Evolutionary conservation across 2,888 invertebrate species (phyloP), one percentile per base, ranked within the genome.

Genomic region (Lissocephala sabroskyi): DNA sequence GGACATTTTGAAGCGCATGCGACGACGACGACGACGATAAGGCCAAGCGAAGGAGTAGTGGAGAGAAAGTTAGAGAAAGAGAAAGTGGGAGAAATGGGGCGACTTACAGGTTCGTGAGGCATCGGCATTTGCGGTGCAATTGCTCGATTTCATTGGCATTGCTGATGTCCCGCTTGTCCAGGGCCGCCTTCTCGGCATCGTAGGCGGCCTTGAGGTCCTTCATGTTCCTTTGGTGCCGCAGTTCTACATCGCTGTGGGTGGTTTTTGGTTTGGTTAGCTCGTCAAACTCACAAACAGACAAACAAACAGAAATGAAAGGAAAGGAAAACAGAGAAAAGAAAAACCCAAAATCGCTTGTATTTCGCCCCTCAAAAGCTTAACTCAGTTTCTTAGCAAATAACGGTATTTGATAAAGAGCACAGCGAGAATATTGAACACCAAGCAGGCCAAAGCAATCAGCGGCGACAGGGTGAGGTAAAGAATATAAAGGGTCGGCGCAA

Each of bases 21-120:
- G 45, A 48, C 60, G 49, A 46, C 44, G 43, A 71, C 61, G 49
- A 47, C 45, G 42, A 71, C 63, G 43, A 68, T 67, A 68, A 43
- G 61, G 67, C 61, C 46, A 71, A 64, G 71, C 71, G 28, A 41
- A 41, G 18, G 41, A 30, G 44, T n/a, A n/a, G n/a, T n/a, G n/a
- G 33, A 33, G 28, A 14, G 13, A 40, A n/a, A 36, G 29, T 19
- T 18, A 36, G 9, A 29, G 13, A 19, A 26, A 4, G 10, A 23
- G 7, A 19, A 26, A 19, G 18, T 1, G 32, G 26, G 23, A 32
- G 36, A 7, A 23, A 7, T 18, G 11, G 23, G 3, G 19, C 14
- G 1, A 86, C 87, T 87, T 84, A 87, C 87, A 88, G 75, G 82
- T 88, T 88, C 16, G 87, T 87, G 49, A 88, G 80, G 65, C 87